These are phyloP conservation scores for Xestia xanthographa DNA, from an alignment of 2,888 invertebrate species.

Conservation along the genomic window DNA sequence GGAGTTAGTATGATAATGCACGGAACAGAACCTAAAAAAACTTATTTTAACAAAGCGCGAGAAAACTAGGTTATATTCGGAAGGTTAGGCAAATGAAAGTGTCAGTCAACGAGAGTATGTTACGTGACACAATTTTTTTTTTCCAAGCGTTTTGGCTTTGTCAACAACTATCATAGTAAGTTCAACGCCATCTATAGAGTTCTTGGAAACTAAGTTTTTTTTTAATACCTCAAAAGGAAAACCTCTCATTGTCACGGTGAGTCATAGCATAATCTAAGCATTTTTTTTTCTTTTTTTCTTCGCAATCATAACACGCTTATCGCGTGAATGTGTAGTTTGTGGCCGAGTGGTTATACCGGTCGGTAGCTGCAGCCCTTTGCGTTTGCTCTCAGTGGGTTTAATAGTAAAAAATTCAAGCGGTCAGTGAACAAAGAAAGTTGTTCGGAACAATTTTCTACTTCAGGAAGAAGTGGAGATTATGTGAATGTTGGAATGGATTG, in stretches of 20 bases:
- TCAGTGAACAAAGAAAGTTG: slow-evolving; percentile 87
- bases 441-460: slow-evolving; percentile 87
- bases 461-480: slow-evolving; percentile 82
- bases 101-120: no score
- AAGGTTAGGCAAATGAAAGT: no score
- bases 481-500: slow-evolving; percentile 35
- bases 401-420: slow-evolving; percentile 87
- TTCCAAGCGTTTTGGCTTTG: no score
- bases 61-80: no score
- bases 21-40: no score
- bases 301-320: neutral
- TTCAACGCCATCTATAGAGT: no score
- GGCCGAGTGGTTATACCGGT: slow-evolving; percentile 30
- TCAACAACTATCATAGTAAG: no score
- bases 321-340: neutral
- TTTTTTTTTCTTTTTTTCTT: neutral
- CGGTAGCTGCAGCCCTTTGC: slow-evolving; percentile 58
- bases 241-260: neutral
- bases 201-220: no score
- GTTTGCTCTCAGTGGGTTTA: slow-evolving; percentile 77
- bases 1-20: no score
- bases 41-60: no score
- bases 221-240: no score
- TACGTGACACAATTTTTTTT: no score
- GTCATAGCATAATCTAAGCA: neutral